Conservation (phyloP, 2,888 invertebrate species). For the Thyatira batis region DNA sequence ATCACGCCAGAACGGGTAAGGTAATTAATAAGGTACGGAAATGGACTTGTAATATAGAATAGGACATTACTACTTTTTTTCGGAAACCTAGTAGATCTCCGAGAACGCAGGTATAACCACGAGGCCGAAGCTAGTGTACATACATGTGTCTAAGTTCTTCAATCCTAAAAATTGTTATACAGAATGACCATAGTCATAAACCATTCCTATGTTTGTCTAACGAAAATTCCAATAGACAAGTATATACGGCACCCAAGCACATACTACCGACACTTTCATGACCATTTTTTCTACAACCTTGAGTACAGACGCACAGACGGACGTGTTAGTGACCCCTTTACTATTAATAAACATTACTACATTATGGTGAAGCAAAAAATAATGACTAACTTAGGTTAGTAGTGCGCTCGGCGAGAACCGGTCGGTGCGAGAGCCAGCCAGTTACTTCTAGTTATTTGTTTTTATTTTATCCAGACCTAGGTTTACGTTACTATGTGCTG, state of each 20-base stretch:
- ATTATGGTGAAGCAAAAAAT: constrained; percentile 17
- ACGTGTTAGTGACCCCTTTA: constrained; percentile 33
- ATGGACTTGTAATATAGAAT: no score
- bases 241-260: not conserved
- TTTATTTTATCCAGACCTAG: constrained; percentile 4
- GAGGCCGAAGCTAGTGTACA: no score
- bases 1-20: no score
- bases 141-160: no score
- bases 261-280: not conserved
- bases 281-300: not conserved
- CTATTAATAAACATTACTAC: constrained; percentile 30
- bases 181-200: no score
- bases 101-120: no score
- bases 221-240: no score
- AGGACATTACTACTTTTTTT: no score
- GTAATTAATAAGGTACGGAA: no score
- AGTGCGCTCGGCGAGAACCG: constrained; percentile 28
- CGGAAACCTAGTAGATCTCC: no score
- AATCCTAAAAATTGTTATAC: no score
- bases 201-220: no score
- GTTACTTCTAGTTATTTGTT: constrained; percentile 4
- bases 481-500: constrained; percentile 2
- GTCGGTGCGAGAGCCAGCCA: constrained; percentile 26
- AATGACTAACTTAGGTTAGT: constrained; percentile 30
- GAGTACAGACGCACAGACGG: not conserved